Evolutionary conservation across 2,888 invertebrate genomes (phyloP).

Genomic region (Acleris literana): DNA sequence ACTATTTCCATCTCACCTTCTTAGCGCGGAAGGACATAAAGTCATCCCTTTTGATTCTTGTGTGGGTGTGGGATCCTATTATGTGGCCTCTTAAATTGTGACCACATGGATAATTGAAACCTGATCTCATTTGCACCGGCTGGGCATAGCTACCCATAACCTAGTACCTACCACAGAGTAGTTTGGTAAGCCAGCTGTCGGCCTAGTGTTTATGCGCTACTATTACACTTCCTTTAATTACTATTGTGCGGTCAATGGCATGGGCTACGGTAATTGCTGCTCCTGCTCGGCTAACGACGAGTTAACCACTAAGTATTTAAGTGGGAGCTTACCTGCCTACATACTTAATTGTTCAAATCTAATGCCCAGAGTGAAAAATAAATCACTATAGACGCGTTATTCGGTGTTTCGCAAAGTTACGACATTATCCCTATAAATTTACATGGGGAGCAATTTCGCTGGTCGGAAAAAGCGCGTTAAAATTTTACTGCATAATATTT

Average conservation of each 20-base stretch:
- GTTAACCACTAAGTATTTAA: constrained; percentile 13
- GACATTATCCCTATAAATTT: constrained; percentile 30
- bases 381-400: constrained; percentile 12
- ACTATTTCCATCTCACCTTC: too few species aligned
- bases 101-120: too few species aligned
- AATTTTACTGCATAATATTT: constrained; percentile 68
- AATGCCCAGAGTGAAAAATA: constrained; percentile 8
- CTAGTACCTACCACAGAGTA: too few species aligned
- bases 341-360: constrained; percentile 5
- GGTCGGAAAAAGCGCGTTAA: constrained; percentile 62
- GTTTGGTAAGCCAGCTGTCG: background rate
- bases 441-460: constrained; percentile 36
- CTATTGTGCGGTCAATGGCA: constrained; percentile 32
- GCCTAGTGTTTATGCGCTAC: constrained; percentile 30
- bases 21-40: too few species aligned
- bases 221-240: constrained; percentile 34
- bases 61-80: too few species aligned
- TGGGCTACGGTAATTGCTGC: constrained; percentile 28
- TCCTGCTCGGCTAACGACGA: constrained; percentile 17
- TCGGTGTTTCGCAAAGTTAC: constrained; percentile 21
- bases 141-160: too few species aligned
- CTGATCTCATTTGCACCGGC: too few species aligned
- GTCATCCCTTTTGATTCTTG: too few species aligned
- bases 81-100: too few species aligned
- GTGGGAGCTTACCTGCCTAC: background rate